Evolutionary conservation across 2,797 vertebrate species (phyloP).

Genomic region (Eulemur mongoz): DNA sequence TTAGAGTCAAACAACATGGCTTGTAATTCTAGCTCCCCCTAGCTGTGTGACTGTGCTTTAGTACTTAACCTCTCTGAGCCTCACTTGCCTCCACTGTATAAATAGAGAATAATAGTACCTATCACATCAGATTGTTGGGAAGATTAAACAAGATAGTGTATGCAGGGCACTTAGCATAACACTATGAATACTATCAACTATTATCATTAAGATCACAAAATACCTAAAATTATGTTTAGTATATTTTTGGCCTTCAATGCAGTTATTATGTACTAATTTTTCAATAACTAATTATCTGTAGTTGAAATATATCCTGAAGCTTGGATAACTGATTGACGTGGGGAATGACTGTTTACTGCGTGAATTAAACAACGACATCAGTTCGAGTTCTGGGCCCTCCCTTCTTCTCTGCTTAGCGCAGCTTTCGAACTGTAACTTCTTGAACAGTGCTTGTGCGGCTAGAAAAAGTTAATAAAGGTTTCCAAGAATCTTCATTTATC

Average conservation of each 20-base stretch:
- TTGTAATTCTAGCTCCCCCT: background rate
- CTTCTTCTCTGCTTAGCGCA: background rate
- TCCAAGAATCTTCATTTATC: constrained; percentile 35
- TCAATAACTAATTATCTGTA: background rate
- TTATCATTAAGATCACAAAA: background rate
- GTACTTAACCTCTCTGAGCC: background rate
- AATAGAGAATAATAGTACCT: background rate
- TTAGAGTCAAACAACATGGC: background rate
- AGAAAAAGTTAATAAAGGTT: constrained; percentile 57
- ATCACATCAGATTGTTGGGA: background rate
- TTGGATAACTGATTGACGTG: background rate
- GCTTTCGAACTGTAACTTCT: background rate
- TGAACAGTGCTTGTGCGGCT: background rate
- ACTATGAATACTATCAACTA: background rate
- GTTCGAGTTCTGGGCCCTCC: background rate
- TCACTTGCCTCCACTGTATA: background rate
- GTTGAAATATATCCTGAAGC: background rate
- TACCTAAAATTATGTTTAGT: background rate
- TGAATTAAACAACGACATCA: background rate
- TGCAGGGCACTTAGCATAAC: background rate
- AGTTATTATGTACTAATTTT: background rate
- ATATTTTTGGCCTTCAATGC: background rate
- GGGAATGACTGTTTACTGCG: background rate
- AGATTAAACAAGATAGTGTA: background rate
- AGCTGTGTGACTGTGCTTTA: background rate